These are phyloP conservation scores for Ceratoteleas bidentatus DNA, from an alignment of 1,140 invertebrate genomes.

Conservation along the genomic window DNA sequence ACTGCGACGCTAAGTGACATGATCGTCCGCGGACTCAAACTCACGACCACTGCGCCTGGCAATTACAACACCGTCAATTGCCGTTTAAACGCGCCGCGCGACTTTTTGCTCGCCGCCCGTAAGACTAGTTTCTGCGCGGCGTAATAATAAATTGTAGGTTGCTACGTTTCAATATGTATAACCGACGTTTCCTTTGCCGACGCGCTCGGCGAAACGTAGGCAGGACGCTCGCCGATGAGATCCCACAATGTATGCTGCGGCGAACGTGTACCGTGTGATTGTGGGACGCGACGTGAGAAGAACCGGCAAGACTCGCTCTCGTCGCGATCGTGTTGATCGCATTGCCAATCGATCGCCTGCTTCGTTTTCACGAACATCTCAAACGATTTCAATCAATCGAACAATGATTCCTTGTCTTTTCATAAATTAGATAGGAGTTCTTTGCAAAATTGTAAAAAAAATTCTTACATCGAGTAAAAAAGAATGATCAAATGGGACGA, in stretches of 20 bases:
- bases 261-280: constrained; percentile 53
- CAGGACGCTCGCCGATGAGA: constrained; percentile 50
- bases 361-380: too few relatives aligned
- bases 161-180: constrained; percentile 41
- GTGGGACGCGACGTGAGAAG: constrained; percentile 57
- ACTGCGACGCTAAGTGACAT: constrained; percentile 41
- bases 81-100: constrained; percentile 24
- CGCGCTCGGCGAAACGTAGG: constrained; percentile 23
- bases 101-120: constrained; percentile 41
- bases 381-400: too few relatives aligned
- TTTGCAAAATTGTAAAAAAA: too few relatives aligned
- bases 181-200: constrained; percentile 52
- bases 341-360: constrained; percentile 31
- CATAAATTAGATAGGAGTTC: too few relatives aligned
- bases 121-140: constrained; percentile 51
- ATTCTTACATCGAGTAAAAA: too few relatives aligned
- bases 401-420: too few relatives aligned
- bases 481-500: too few relatives aligned
- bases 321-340: constrained; percentile 28
- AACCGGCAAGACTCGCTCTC: constrained; percentile 10
- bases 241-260: constrained; percentile 43
- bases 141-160: constrained; percentile 61
- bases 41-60: constrained; percentile 14
- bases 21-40: constrained; percentile 30
- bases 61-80: constrained; percentile 52